Evolutionary conservation across 2,113 vertebrate species (phyloP).

Genomic region (Tricholaema leucomelas): DNA sequence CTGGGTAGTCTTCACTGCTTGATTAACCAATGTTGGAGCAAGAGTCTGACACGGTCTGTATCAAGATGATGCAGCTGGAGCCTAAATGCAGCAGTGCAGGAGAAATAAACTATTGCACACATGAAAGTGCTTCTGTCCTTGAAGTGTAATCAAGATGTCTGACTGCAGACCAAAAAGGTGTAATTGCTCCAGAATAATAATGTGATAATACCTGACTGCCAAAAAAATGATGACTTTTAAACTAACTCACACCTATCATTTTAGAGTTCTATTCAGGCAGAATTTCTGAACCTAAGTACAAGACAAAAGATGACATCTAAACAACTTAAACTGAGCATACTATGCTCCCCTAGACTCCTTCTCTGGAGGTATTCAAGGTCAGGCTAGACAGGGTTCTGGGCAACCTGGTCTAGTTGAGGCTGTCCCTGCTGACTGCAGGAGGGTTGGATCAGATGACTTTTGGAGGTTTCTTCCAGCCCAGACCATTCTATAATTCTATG

Average conservation of each 20-base stretch:
- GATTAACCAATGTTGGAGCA: background rate
- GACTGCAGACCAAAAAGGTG: background rate
- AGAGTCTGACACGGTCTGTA: background rate
- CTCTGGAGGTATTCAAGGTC: too few relatives aligned
- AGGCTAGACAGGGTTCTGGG: too few relatives aligned
- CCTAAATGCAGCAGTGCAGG: background rate
- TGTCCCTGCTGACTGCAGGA: too few relatives aligned
- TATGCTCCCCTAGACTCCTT: accelerated
- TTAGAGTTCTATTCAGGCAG: background rate
- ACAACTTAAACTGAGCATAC: background rate
- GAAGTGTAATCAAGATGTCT: background rate
- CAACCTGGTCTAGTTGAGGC: too few relatives aligned
- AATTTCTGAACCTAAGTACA: background rate
- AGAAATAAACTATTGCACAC: background rate
- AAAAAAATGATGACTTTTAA: background rate
- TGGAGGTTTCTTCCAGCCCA: too few relatives aligned
- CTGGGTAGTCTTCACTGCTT: background rate
- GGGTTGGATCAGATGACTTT: too few relatives aligned
- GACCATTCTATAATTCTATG: too few relatives aligned
- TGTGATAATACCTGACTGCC: background rate
- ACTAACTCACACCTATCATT: background rate
- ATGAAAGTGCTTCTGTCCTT: background rate
- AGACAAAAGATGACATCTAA: background rate
- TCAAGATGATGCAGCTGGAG: background rate
- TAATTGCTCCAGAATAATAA: background rate